Evolutionary conservation across 2,888 invertebrate species (phyloP), one percentile per base, ranked within the genome.

Genomic region (Pimpla rufipes): DNA sequence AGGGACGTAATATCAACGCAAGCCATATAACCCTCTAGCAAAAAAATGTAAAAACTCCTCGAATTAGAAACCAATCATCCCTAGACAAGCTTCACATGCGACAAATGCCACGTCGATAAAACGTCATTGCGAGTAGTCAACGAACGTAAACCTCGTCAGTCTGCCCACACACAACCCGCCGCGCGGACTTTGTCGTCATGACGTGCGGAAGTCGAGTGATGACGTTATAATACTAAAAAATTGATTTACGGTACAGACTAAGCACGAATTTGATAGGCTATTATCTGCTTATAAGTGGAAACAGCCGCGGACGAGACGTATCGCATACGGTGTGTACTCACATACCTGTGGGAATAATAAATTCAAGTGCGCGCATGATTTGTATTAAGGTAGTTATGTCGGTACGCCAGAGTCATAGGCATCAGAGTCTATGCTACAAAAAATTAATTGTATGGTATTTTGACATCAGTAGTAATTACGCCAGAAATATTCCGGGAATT

Each of bases 81-180:
- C n/a, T n/a, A n/a, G n/a, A n/a, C n/a, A n/a, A n/a, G n/a, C n/a
- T n/a, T n/a, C n/a, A n/a, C n/a, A n/a, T n/a, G n/a, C n/a, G n/a
- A n/a, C n/a, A n/a, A n/a, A n/a, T n/a, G 29, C 29, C 5, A 37
- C 59, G 59, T 59, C 59, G 35, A 37, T 59, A 59, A 35, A 7
- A 37, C n/a, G 16, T 35, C 35, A 35, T 5, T 37, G 13, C 37
- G 16, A 59, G 59, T 59, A 59, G 59, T 59, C n/a, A 59, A 37
- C 35, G 59, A 59, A 59, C 59, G 59, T 59, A 11, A 47, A 5
- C 5, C n/a, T 29, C 47, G 7, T 4, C 6, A n/a, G 5, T 59
- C n/a, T 7, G 11, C 3, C 35, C 8, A 35, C 35, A n/a, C 13
- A 57, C 10, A 4, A 21, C 10, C 57, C n/a, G n/a, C n/a, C n/a